Conservation (phyloP, 1,140 invertebrate genomes). For the Cotesia typhae region DNA sequence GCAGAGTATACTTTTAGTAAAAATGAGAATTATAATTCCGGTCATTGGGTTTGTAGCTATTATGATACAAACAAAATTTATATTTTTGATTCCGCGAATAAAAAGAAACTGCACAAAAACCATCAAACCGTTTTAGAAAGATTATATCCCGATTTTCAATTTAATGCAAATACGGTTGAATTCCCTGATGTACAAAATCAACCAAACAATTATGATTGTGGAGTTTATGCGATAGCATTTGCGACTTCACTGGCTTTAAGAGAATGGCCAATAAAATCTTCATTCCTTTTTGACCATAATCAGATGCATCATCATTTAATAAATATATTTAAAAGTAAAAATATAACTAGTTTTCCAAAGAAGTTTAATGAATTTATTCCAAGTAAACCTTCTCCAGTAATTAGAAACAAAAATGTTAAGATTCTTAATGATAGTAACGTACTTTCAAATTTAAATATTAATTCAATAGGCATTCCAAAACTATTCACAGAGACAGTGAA, state of each 20-base stretch:
- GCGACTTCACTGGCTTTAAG: background rate
- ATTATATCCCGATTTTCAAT: conserved; percentile 26
- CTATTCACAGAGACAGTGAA: no score
- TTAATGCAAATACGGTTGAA: conserved; percentile 3
- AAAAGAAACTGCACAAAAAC: conserved; percentile 26
- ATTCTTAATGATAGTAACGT: no score
- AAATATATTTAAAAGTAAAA: background rate
- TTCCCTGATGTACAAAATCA: background rate
- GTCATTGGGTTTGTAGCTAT: conserved; percentile 36
- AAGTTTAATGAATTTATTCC: no score
- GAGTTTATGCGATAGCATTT: background rate
- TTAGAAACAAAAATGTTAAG: no score
- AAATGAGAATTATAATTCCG: background rate
- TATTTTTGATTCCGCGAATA: conserved; percentile 37
- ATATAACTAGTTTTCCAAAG: background rate
- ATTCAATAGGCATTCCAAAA: no score
- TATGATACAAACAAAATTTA: conserved; percentile 34
- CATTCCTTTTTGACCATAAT: background rate
- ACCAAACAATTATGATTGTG: conserved; percentile 21
- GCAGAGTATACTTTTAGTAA: background rate
- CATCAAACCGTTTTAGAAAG: conserved; percentile 18
- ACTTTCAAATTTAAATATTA: no score
- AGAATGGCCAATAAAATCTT: background rate
- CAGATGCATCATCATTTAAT: background rate
- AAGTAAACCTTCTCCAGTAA: no score